Conservation (phyloP, 2,113 vertebrate species). For the Hippopotamus amphibius region DNA sequence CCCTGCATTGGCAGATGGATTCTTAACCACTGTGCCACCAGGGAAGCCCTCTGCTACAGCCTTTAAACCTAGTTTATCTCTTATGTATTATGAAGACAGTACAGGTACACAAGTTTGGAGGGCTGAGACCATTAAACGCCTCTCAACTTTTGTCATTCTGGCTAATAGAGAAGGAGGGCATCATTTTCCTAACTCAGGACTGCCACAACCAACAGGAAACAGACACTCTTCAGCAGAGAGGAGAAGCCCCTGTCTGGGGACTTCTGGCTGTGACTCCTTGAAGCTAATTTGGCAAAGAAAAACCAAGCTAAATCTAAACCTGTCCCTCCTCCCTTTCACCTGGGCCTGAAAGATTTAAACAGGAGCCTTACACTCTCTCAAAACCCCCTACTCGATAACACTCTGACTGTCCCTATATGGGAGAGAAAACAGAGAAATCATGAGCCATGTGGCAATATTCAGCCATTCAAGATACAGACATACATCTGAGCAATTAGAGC, state of each 20-base stretch:
- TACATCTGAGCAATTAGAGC: constrained; percentile 57
- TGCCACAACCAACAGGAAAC: neutral
- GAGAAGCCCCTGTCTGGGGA: neutral
- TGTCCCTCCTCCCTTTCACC: neutral
- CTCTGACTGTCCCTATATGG: neutral
- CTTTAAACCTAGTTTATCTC: neutral
- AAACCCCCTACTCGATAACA: neutral
- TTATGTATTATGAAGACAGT: neutral
- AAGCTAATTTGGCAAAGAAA: constrained; percentile 1
- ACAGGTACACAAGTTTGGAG: neutral
- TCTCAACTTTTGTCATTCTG: neutral
- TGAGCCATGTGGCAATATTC: neutral
- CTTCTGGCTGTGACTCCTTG: neutral
- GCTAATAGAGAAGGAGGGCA: too few relatives aligned
- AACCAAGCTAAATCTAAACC: neutral
- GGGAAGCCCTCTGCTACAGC: neutral
- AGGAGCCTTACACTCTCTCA: neutral
- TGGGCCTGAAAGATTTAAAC: neutral
- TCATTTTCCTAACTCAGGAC: neutral
- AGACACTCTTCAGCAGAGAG: neutral
- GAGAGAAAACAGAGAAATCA: constrained; percentile 14
- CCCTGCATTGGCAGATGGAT: too few relatives aligned
- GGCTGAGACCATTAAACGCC: neutral
- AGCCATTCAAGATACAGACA: neutral
- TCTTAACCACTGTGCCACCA: too few relatives aligned